phyloP scores from a whole-genome alignment of 2,888 invertebrate species.

The Drosophila neutralis region DNA sequence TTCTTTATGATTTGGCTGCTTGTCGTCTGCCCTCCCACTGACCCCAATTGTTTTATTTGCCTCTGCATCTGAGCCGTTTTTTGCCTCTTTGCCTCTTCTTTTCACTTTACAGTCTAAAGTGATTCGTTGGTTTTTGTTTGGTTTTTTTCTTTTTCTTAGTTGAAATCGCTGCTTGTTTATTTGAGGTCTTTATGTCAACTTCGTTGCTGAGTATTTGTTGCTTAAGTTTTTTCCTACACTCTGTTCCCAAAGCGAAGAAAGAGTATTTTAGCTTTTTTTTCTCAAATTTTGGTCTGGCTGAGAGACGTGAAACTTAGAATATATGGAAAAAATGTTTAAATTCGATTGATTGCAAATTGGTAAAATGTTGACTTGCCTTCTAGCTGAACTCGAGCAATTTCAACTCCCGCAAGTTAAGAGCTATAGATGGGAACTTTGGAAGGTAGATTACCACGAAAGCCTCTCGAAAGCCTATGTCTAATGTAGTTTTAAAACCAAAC shows the following conservation, averaged over 20 bases:
- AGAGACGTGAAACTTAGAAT: neutral
- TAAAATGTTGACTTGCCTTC: neutral
- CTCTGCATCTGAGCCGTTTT: constrained; percentile 33
- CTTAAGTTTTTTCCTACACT: constrained; percentile 9
- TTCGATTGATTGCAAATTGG: neutral
- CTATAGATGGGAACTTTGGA: too few relatives aligned
- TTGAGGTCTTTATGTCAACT: constrained; percentile 80
- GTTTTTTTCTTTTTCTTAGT: constrained; percentile 31
- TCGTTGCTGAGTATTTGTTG: constrained; percentile 41
- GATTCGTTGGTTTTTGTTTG: constrained; percentile 44
- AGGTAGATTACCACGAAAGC: too few relatives aligned
- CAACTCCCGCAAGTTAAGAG: too few relatives aligned
- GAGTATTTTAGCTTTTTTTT: neutral
- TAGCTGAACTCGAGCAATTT: neutral
- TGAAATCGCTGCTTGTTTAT: constrained; percentile 70
- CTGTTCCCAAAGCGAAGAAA: neutral
- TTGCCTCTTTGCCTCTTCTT: constrained; percentile 2
- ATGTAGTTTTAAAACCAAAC: too few relatives aligned
- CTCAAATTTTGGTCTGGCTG: too few relatives aligned
- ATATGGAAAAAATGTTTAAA: neutral
- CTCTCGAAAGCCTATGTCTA: too few relatives aligned
- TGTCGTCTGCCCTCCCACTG: constrained; percentile 24
- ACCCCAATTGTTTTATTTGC: constrained; percentile 20
- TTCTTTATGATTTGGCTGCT: constrained; percentile 32
- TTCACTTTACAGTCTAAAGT: constrained; percentile 24